These are phyloP conservation scores for Urocyon cinereoargenteus DNA, from an alignment of 2,797 vertebrate species.

Conservation along the genomic window DNA sequence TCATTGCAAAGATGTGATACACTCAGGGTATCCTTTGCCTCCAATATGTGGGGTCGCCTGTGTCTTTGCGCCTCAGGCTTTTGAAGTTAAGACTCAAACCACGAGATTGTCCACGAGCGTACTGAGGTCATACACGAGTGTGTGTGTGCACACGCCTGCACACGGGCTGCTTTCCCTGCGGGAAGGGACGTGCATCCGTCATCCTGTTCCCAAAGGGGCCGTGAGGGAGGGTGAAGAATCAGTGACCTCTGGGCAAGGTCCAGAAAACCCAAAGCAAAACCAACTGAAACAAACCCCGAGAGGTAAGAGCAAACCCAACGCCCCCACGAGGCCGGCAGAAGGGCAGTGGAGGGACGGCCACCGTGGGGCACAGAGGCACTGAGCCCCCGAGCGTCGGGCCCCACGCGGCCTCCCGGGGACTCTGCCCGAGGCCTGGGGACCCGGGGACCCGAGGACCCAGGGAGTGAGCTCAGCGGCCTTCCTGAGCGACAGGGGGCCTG, in stretches of 20 bases:
- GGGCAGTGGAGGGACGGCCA: no score
- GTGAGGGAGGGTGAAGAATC: neutral
- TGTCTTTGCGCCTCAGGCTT: neutral
- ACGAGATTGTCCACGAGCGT: neutral
- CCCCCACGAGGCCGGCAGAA: neutral
- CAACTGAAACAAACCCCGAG: neutral
- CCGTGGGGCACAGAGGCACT: no score
- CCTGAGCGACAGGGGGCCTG: neutral
- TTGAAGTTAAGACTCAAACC: neutral
- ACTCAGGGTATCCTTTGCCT: neutral
- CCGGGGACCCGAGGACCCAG: no score
- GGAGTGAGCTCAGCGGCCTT: no score
- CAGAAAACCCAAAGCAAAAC: neutral
- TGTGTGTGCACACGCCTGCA: rapidly evolving
- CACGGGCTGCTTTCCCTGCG: rapidly evolving
- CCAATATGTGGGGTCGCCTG: neutral
- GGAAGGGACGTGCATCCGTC: neutral
- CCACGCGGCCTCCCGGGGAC: no score
- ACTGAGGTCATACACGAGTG: neutral
- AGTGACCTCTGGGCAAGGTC: neutral
- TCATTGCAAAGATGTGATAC: neutral
- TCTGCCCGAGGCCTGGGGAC: no score
- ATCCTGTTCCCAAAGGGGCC: neutral
- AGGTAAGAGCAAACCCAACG: neutral
- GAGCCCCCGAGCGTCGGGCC: no score